These are phyloP conservation scores for Cygnus olor DNA, from an alignment of 2,797 vertebrate genomes.

Conservation along the genomic window DNA sequence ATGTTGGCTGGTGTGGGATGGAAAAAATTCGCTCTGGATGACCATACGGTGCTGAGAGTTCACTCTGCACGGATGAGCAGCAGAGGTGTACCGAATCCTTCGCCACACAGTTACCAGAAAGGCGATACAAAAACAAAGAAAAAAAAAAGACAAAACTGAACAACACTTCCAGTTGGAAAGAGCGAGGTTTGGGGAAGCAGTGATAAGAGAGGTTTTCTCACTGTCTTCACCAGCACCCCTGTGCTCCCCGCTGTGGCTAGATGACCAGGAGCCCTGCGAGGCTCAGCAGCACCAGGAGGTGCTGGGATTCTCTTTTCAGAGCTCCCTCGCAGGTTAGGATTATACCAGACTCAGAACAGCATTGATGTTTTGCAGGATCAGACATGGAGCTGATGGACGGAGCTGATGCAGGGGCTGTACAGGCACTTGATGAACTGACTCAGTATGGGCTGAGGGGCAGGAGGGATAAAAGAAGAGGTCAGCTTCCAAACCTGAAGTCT, in stretches of 20 bases:
- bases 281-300: not conserved
- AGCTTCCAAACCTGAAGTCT: not conserved
- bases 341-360: not conserved
- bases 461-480: not conserved
- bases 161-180: not conserved
- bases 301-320: not conserved
- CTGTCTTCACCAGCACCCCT: not conserved
- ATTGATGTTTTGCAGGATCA: not conserved
- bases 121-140: not conserved
- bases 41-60: not conserved
- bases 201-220: not conserved
- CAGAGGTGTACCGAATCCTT: not conserved
- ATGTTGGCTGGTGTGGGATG: not conserved
- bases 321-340: not conserved
- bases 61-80: not conserved
- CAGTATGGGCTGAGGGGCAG: no score
- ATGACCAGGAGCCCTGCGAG: not conserved
- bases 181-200: not conserved
- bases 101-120: not conserved
- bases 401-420: not conserved
- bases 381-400: not conserved
- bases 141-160: not conserved
- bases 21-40: not conserved
- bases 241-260: fast-evolving
- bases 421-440: not conserved